Evolutionary conservation across 2,113 vertebrate genomes (phyloP).

Genomic region (Haemorhous mexicanus): DNA sequence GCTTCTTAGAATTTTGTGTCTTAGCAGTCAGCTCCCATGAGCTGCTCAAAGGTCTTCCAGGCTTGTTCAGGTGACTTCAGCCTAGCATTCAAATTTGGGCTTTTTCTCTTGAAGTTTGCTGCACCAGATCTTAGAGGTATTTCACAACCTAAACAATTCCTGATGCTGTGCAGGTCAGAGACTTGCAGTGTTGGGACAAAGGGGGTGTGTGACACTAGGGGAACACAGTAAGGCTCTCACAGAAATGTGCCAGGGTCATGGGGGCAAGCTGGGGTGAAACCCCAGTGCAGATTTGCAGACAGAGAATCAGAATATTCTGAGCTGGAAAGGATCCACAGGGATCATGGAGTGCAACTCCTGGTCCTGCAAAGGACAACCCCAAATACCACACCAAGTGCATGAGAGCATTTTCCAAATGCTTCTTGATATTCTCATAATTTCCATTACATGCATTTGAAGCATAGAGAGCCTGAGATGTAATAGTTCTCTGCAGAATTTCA

Average conservation of each 20-base stretch:
- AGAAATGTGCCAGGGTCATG: not conserved
- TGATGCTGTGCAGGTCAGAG: not conserved
- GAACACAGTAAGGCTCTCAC: not conserved
- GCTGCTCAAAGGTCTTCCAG: not conserved
- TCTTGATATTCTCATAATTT: not conserved
- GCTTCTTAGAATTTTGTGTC: not conserved
- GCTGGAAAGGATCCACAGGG: not conserved
- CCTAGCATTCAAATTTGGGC: accelerated
- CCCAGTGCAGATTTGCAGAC: not conserved
- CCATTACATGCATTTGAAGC: not conserved
- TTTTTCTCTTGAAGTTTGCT: not conserved
- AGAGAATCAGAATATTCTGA: not conserved
- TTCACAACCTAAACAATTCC: not conserved
- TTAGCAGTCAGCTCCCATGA: not conserved
- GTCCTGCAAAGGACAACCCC: not conserved
- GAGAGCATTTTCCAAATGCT: not conserved
- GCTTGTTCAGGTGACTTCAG: accelerated
- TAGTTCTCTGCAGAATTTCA: not conserved
- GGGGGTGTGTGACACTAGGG: accelerated
- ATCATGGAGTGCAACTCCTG: not conserved
- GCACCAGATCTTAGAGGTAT: not conserved
- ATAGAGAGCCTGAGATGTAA: not conserved
- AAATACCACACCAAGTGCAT: not conserved
- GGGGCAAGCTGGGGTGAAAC: accelerated
- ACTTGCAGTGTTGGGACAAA: not conserved